Base-by-base conservation (phyloP, 2,888 invertebrate species). In the Trilocha varians region DNA sequence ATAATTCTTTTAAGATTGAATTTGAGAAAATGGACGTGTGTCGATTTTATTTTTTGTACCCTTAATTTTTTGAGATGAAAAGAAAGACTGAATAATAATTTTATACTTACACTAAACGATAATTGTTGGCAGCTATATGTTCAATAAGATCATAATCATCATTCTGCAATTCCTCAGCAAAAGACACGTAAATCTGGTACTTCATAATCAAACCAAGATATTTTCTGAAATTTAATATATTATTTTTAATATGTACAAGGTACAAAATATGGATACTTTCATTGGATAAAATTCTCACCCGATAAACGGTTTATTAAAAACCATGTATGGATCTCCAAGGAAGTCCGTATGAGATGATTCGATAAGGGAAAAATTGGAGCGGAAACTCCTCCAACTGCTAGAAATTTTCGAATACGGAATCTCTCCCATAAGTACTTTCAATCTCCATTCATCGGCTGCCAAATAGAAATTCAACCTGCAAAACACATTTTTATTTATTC, bases 201-300 rank as follows among this genome's bases (percentile, higher is more conserved):
- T 88, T 88, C 14, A 88, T 54, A 43, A 89, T 77, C 1, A 78
- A 58, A 1, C 88, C 89, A 70, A 88, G 72, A 51, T 88, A 88
- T 75, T 88, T 87, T 32, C 88, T 88, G 65, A 15, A 84, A 84
- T 39, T 49, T 35, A 49, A 49, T 43, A 36, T 38, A 36, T 13
- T 33, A 36, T 15, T 15, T 25, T 35, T 33, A 38, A 8, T 11
- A 2, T 8, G 5, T 5, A 14, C 1, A 15, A 13, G 38, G 11
- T 37, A 8, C 13, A 16, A 37, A 38, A 38, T 35, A 16, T 17
- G 4, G 34, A n/a, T n/a, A n/a, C n/a, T 15, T 25, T 32, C 16
- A 18, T 40, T 35, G 18, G 40, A 18, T 13, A 14, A 34, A 42
- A 42, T 41, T 58, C 75, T 63, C 65, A 88, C 88, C 85, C 87